Base-by-base conservation (phyloP, 2,797 vertebrate species). In the Ceryle rudis region DNA sequence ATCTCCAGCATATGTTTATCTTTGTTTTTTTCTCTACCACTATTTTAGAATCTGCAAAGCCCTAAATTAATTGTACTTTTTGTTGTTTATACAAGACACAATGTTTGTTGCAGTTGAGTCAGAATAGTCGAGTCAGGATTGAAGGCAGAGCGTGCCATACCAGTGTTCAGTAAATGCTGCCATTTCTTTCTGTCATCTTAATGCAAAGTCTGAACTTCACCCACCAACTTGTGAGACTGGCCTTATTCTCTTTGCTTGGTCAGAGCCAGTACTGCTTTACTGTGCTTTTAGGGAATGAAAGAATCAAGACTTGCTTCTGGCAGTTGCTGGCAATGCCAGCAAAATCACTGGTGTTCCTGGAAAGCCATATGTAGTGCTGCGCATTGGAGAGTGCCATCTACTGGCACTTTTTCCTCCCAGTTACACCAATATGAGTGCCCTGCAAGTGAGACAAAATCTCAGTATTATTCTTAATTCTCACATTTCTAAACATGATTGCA, bases 361-460 rank as follows among this genome's bases (percentile, higher is more conserved):
- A 72, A 49, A 78, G 1, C 44, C 41, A 18, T 2, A 20, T 14
- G 3, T 3, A 39, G 16, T 2, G 49, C 35, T 86, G 11, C 0
- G 0, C 42, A 7, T 10, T 28, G 77, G 25, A 64, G 21, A 15
- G 21, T 72, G 33, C 10, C 33, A 72, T 41, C 73, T 81, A 41
- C 51, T 16, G 75, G 19, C 19, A 25, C 47, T 31, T 72, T 29
- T 71, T 35, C 54, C n/a, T 91, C 42, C 16, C 28, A 6, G 1
- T 73, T 44, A 18, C 6, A 44, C 35, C 31, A 80, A 2, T 18
- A 10, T 1, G 16, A 92, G 42, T 5, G 13, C 10, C 52, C n/a
- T 49, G 37, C 23, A 51, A 75, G 21, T 29, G 58, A 64, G 20
- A 33, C 17, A 21, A 8, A 31, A 26, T 46, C 28, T 81, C 35